phyloP scores from a whole-genome alignment of 2,113 vertebrate genomes.

The Butorides virescens region DNA sequence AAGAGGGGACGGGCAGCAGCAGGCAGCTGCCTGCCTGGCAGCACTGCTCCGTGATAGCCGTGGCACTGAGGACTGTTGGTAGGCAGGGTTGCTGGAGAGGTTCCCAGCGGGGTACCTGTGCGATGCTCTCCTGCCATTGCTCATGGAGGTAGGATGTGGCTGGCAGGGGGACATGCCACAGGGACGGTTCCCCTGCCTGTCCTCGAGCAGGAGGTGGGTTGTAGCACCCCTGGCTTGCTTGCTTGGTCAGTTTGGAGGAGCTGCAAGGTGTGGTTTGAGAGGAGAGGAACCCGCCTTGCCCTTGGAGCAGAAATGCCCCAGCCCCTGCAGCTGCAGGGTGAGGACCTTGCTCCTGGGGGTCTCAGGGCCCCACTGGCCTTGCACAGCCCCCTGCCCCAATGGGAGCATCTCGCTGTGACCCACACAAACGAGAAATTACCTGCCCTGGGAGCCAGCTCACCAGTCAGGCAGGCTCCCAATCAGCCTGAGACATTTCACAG shows the following conservation, averaged over 20 bases:
- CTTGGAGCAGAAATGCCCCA: neutral
- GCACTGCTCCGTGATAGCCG: rapidly evolving
- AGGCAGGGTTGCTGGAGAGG: neutral
- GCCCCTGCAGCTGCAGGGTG: neutral
- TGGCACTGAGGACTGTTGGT: neutral
- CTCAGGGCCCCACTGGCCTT: rapidly evolving
- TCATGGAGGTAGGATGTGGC: neutral
- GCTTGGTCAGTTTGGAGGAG: neutral
- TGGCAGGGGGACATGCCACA: rapidly evolving
- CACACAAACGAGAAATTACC: neutral
- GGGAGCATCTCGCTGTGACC: rapidly evolving
- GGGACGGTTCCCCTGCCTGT: neutral
- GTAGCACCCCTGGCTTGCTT: neutral
- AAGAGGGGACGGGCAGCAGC: neutral
- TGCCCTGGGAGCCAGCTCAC: neutral
- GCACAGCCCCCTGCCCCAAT: neutral
- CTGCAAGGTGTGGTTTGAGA: neutral
- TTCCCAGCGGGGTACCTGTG: rapidly evolving
- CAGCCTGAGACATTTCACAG: neutral
- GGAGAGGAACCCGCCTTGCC: neutral
- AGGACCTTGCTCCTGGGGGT: neutral
- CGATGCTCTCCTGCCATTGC: neutral
- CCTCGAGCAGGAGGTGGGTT: rapidly evolving
- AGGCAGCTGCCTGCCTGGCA: neutral
- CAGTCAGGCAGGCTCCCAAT: neutral